Conservation (phyloP, 2,888 invertebrate genomes). For the Oithona nana region DNA sequence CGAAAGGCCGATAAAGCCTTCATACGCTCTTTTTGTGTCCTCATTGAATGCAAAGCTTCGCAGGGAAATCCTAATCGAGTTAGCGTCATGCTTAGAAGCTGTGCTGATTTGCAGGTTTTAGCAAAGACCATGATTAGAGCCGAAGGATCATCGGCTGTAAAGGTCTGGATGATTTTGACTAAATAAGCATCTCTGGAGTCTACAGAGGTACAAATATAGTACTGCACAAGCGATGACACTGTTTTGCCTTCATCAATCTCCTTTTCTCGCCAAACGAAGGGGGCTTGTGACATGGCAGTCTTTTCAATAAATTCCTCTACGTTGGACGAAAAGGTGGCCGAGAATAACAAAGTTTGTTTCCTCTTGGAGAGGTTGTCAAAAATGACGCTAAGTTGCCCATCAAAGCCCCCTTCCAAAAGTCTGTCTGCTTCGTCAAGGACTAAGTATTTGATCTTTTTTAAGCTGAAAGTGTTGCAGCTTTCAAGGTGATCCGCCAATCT, state of each 20-base stretch:
- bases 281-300: slow-evolving; percentile 22
- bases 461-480: slow-evolving; percentile 60
- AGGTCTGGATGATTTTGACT: slow-evolving; percentile 58
- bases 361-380: slow-evolving; percentile 52
- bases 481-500: slow-evolving; percentile 70
- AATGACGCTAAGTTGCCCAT: slow-evolving; percentile 56
- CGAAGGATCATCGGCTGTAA: slow-evolving; percentile 45
- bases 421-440: slow-evolving; percentile 95
- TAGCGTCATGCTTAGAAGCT: slow-evolving; percentile 10
- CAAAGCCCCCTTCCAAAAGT: slow-evolving; percentile 51
- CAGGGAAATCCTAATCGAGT: background rate
- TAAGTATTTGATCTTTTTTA: slow-evolving; percentile 58
- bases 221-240: slow-evolving; percentile 71
- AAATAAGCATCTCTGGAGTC: slow-evolving; percentile 81
- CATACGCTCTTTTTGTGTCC: slow-evolving; percentile 66
- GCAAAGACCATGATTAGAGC: slow-evolving; percentile 85
- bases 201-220: slow-evolving; percentile 72
- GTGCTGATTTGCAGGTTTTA: slow-evolving; percentile 71
- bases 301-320: slow-evolving; percentile 37
- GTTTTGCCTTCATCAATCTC: slow-evolving; percentile 57
- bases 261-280: slow-evolving; percentile 38
- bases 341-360: slow-evolving; percentile 73
- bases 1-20: slow-evolving; percentile 71
- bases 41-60: slow-evolving; percentile 64
- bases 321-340: slow-evolving; percentile 82